Evolutionary conservation across 1,140 invertebrate genomes (phyloP).

Genomic region (Nasonia vitripennis): DNA sequence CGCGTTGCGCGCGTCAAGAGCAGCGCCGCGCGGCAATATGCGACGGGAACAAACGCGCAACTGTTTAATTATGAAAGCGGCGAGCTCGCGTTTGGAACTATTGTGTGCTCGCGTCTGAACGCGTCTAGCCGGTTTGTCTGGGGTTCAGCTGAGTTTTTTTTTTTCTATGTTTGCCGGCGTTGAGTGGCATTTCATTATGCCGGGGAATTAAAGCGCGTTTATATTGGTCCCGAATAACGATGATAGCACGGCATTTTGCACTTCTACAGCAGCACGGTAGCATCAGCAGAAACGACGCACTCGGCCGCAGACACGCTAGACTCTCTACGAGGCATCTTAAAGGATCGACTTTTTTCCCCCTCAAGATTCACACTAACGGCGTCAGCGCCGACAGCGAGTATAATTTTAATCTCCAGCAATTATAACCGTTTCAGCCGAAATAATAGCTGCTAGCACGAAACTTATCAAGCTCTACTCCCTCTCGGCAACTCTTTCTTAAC

Average conservation of each 20-base stretch:
- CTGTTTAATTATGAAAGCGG: conserved; percentile 15
- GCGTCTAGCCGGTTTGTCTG: background rate
- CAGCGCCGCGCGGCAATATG: background rate
- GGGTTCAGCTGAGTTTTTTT: background rate
- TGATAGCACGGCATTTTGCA: too few relatives aligned
- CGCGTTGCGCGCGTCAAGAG: conserved; percentile 7
- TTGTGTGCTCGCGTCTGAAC: background rate
- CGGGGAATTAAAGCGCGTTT: too few relatives aligned
- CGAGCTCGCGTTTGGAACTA: background rate
- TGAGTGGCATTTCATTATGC: too few relatives aligned
- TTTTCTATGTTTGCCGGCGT: background rate
- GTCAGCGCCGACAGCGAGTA: background rate
- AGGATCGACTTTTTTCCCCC: background rate
- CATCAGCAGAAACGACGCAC: too few relatives aligned
- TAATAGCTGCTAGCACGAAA: background rate
- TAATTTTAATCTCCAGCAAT: conserved; percentile 14
- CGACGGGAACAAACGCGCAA: conserved; percentile 22
- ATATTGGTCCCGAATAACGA: too few relatives aligned
- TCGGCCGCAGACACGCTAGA: too few relatives aligned
- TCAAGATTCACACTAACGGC: background rate
- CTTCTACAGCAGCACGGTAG: too few relatives aligned
- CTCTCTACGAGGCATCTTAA: background rate
- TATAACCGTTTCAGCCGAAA: conserved; percentile 5
- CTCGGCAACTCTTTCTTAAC: background rate
- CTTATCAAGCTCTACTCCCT: background rate